Percentiles rank a stretch among this genome's conserved stretches.
Evolutionary conservation across 2,888 invertebrate species (phyloP).

Genomic region (Crepidodera aurea): DNA sequence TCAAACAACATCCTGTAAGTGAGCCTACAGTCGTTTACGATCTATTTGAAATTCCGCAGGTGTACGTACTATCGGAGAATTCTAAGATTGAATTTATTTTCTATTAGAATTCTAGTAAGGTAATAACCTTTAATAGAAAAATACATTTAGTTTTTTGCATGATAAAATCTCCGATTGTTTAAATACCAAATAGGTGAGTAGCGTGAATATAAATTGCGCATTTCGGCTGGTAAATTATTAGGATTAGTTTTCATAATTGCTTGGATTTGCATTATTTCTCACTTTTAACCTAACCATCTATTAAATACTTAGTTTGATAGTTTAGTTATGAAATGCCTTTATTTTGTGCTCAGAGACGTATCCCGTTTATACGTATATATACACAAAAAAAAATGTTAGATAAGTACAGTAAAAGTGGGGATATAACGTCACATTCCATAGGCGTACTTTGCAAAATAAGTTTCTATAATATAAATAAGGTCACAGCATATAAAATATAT

Average conservation of each 20-base stretch:
- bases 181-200: slow-evolving; percentile 46
- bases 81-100: slow-evolving; percentile 43
- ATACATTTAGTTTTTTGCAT: slow-evolving; percentile 46
- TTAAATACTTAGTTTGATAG: not conserved
- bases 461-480: no score
- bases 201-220: slow-evolving; percentile 44
- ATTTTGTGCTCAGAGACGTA: not conserved
- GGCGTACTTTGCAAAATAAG: no score
- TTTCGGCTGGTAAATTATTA: slow-evolving; percentile 16
- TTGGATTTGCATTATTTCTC: slow-evolving; percentile 23
- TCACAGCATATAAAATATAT: no score
- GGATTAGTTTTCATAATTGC: slow-evolving; percentile 15
- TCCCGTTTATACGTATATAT: no score
- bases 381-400: no score
- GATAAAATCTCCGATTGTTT: slow-evolving; percentile 47
- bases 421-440: no score
- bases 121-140: slow-evolving; percentile 46
- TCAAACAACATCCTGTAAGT: slow-evolving; percentile 19
- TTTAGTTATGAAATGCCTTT: not conserved
- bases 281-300: slow-evolving; percentile 15
- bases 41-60: slow-evolving; percentile 38
- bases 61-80: slow-evolving; percentile 39
- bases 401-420: no score
- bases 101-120: slow-evolving; percentile 45
- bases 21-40: slow-evolving; percentile 12